These are phyloP conservation scores for Bucorvus abyssinicus DNA, from an alignment of 2,797 vertebrate genomes.

Conservation along the genomic window DNA sequence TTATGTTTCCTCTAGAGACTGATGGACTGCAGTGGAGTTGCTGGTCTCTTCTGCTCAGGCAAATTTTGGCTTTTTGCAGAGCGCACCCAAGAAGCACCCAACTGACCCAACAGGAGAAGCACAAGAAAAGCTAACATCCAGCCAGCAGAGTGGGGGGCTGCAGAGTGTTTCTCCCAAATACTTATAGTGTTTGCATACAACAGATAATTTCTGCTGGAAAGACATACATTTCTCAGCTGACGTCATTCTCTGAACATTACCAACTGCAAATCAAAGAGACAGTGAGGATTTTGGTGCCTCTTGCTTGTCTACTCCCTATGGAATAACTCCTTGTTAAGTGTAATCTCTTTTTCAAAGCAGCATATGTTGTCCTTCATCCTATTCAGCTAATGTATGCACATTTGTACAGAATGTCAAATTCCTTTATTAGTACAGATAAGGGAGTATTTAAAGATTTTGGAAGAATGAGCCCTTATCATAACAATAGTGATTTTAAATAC, in stretches of 20 bases:
- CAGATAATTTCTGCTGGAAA: neutral
- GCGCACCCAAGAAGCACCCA: accelerated
- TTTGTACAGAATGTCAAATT: neutral
- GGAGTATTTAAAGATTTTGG: neutral
- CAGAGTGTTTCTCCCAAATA: neutral
- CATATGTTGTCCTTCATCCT: neutral
- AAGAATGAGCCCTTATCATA: neutral
- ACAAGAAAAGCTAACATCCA: neutral
- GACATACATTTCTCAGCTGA: neutral
- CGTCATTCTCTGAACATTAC: neutral
- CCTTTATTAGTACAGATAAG: neutral
- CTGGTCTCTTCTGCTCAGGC: neutral
- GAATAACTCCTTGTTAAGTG: neutral
- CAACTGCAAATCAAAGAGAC: neutral
- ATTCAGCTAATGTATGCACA: neutral
- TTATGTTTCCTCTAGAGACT: neutral
- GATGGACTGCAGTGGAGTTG: neutral
- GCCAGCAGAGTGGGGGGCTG: accelerated
- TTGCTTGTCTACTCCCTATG: neutral
- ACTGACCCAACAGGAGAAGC: neutral
- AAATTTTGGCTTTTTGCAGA: neutral
- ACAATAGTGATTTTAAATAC: neutral
- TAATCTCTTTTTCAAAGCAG: neutral
- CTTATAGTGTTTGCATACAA: neutral
- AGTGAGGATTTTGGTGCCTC: neutral